Evolutionary conservation across 2,888 invertebrate genomes (phyloP).

Genomic region (Tryphoninae sp.): DNA sequence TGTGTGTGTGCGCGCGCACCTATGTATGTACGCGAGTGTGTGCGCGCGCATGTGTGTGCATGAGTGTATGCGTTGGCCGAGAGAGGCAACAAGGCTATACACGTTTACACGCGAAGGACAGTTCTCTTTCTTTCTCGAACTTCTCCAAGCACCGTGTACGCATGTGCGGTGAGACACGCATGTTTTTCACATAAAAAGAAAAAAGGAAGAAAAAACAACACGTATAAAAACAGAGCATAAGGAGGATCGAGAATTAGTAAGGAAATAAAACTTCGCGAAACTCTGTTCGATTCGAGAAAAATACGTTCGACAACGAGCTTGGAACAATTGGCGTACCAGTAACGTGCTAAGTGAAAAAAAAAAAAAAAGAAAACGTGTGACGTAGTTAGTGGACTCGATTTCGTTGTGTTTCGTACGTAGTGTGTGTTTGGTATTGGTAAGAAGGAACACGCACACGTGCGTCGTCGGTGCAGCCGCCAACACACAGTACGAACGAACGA

Average conservation of each 20-base stretch:
- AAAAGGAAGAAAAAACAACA: conserved; percentile 8
- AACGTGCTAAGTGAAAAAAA: neutral
- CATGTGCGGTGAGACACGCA: conserved; percentile 57
- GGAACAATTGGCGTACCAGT: neutral
- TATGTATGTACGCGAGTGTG: conserved; percentile 31
- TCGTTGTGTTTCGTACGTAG: neutral
- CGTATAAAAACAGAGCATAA: conserved; percentile 3
- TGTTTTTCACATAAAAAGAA: conserved; percentile 30
- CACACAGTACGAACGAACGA: conserved; percentile 31
- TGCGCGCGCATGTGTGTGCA: conserved; percentile 54
- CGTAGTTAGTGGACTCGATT: neutral
- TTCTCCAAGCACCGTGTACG: conserved; percentile 43
- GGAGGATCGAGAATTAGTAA: neutral
- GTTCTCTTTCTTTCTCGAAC: conserved; percentile 32
- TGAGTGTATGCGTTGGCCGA: conserved; percentile 30
- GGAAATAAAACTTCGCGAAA: neutral
- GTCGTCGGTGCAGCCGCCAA: conserved; percentile 45
- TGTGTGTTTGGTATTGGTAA: conserved; percentile 44
- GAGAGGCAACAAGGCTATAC: conserved; percentile 43
- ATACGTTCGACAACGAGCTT: neutral
- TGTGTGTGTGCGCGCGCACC: conserved; percentile 51
- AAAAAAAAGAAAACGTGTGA: neutral
- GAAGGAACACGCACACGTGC: conserved; percentile 63
- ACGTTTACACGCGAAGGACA: conserved; percentile 57
- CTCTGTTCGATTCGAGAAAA: neutral